Evolutionary conservation across 2,113 vertebrate genomes (phyloP), one percentile per base, ranked within the genome.

Genomic region (Eclectus roratus): DNA sequence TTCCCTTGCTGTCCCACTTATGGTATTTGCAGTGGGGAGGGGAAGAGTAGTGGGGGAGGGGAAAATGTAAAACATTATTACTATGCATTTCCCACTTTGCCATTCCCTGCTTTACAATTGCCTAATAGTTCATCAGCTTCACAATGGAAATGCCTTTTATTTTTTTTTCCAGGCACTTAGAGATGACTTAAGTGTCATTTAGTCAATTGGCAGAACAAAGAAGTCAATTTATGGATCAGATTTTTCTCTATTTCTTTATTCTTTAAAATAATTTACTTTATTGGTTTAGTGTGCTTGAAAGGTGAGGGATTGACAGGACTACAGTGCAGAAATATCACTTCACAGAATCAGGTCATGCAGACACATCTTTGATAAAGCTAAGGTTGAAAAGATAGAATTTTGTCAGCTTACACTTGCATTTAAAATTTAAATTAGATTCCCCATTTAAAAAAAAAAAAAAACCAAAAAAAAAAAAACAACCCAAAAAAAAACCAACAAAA

Each of bases 181-280:
- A 80, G 69, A 96, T 97, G 92, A 97, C 96, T 92, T 97, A 96
- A 95, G 92, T 97, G 95, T 97, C 96, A 97, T 88, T 97, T 98
- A 98, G 91, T 97, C 96, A 97, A 94, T 91, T 96, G 94, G 58
- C 84, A 97, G 97, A 98, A 98, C 94, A 97, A 98, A 97, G 95
- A 95, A 97, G 91, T 94, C 96, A 96, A 97, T 96, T 97, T 98
- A 95, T 97, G 80, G 80, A 97, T 97, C 84, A 94, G 88, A 86
- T 97, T 97, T 96, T 96, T 94, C 61, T 92, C 94, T 92, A 70
- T 95, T 97, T 96, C 91, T 71, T 89, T 97, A 94, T 94, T 95
- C 91, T 95, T 94, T 79, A 96, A 97, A 96, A 96, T 96, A 92
- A 97, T 97, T 97, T 94, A 95, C 87, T 95, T 96, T 96, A 95